Base-by-base conservation (phyloP, 2,113 vertebrate genomes). In the Phalacrocorax aristotelis region DNA sequence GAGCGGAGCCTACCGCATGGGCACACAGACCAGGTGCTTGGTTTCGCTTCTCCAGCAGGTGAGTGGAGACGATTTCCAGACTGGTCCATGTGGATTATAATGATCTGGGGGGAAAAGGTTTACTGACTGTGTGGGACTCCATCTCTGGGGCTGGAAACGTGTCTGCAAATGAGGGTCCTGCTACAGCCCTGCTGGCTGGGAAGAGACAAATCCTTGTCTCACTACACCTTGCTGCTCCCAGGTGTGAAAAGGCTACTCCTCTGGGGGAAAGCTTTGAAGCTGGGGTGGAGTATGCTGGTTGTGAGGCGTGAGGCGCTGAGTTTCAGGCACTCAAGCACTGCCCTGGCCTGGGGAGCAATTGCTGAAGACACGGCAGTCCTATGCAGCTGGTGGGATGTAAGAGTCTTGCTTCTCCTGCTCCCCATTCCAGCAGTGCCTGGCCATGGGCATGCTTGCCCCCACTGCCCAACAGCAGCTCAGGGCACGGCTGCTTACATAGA, bases 1-100 rank as follows among this genome's bases (percentile, higher is more conserved):
- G 11, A 38, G 36, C 2, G 6, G 22, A 62, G 22, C 11, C 34
- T 36, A 5, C 3, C 0, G 0, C 22, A 4, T 1, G 2, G 57
- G 68, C 36, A 14, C 52, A 40, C 3, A 29, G 58, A 52, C 16
- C 58, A 40, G 29, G 21, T 0, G 0, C 29, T 16, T 3, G 30
- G 42, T 16, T 30, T 13, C 11, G 14, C n/a, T 61, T 49, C 46
- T 20, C 30, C 58, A 66, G 15, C 27, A 54, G 27, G 5, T 38
- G 17, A 36, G 27, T 0, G 0, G 54, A 58, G n/a, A 15, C 22
- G 16, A 40, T 26, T 14, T 81, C 62, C 29, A 18, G 38, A 15
- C 26, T 23, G 32, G 14, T 25, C 34, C 18, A 9, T 10, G 5
- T 2, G 1, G 26, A 66, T 13, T 55, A 29, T 23, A 42, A 12